Base-by-base conservation (phyloP, 2,888 invertebrate species). In the Litoditis marina region DNA sequence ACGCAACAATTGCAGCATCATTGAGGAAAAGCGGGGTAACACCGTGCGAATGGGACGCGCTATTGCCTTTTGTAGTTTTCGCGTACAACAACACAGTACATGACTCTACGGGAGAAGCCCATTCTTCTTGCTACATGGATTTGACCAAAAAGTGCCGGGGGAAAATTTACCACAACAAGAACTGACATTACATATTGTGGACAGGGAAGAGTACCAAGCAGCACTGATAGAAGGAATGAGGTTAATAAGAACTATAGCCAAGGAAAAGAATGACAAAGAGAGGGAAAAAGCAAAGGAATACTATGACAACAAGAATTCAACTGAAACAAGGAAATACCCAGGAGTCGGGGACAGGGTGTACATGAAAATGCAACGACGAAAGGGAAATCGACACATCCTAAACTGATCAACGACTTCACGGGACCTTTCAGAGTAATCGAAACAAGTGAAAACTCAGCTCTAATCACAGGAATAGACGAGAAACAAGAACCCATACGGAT, bases 61-160 rank as follows among this genome's bases (percentile, higher is more conserved):
- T 42, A 25, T 22, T 73, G 22, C 65, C 64, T 13, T 64, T 44
- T 27, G 63, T 53, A 1, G 49, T 67, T n/a, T 73, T 54, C 22
- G 67, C 73, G 7, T 73, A 73, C 34, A 73, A 73, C 36, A 32
- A 25, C 16, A 27, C 52, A 8, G 32, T 30, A 8, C 71, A 73
- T 32, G 27, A 32, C 5, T 11, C 62, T 2, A 69, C 67, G 19
- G 67, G 65, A 2, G 66, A 67, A 32, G 32, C 57, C 69, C 69
- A 2, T 27, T 50, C 27, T 66, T 59, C 47, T 30, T 69, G 19
- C 30, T 64, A 50, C 53, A 63, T 34, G 66, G 64, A 2, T 56
- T 63, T 32, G 69, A 69, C 28, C 32, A 63, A 4, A 8, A 32
- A 4, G 28, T 49, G 1, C 56, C 53, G 7, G 1, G 32, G 32